A percentile compares a stretch with the other conserved stretches of the same genome.
These are phyloP conservation scores for Listrodromus nycthemerus DNA, from an alignment of 2,888 invertebrate species.

Conservation along the genomic window DNA sequence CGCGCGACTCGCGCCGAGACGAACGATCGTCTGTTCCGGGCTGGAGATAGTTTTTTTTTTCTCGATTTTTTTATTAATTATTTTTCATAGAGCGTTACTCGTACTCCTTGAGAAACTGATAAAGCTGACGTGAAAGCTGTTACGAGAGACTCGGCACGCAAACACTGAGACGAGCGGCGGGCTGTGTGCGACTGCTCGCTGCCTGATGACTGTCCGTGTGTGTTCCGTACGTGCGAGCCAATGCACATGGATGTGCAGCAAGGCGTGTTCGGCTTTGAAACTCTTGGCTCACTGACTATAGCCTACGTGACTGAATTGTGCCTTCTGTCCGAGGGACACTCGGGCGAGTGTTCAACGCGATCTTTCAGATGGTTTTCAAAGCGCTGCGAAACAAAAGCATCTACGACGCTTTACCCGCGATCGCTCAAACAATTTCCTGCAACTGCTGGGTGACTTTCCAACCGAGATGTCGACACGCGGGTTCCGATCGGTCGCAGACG, in stretches of 20 bases:
- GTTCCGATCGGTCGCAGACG: background rate
- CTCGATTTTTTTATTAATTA: background rate
- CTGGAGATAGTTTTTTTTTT: slow-evolving; percentile 5
- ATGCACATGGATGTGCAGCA: slow-evolving; percentile 60
- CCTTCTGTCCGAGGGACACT: slow-evolving; percentile 7
- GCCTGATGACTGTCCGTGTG: background rate
- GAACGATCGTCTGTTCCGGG: slow-evolving; percentile 7
- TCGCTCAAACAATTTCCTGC: slow-evolving; percentile 17
- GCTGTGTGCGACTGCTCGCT: slow-evolving; percentile 16
- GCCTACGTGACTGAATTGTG: slow-evolving; percentile 21
- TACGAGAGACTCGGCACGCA: slow-evolving; percentile 63
- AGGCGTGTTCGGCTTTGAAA: slow-evolving; percentile 65
- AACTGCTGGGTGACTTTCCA: background rate
- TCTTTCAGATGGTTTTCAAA: slow-evolving; percentile 11
- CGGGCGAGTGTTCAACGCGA: slow-evolving; percentile 13
- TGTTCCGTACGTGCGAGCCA: slow-evolving; percentile 1
- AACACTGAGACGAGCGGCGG: slow-evolving; percentile 37
- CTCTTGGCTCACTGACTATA: slow-evolving; percentile 45
- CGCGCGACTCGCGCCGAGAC: slow-evolving; percentile 11
- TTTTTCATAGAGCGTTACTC: slow-evolving; percentile 25
- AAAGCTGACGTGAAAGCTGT: slow-evolving; percentile 66
- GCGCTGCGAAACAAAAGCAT: background rate
- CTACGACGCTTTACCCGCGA: slow-evolving; percentile 25
- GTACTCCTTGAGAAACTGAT: slow-evolving; percentile 21
- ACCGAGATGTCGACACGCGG: background rate